phyloP scores from a whole-genome alignment of 2,888 invertebrate genomes.

The Trissonchulus latispiculum region DNA sequence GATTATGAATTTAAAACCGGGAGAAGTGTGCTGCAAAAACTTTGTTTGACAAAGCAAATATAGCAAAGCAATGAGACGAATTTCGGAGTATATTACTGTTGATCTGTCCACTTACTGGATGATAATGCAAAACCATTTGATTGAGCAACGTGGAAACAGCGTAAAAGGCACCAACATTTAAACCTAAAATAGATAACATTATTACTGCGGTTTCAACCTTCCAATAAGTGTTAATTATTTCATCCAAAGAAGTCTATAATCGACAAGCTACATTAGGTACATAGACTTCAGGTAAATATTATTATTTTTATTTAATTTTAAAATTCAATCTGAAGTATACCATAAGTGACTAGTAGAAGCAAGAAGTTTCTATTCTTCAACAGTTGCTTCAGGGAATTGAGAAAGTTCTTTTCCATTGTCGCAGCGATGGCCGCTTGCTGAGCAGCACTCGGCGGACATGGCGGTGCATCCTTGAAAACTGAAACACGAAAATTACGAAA shows the following conservation, averaged over 20 bases:
- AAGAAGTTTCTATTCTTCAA: conserved; percentile 46
- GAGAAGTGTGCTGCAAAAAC: too few species aligned
- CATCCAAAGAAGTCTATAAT: too few species aligned
- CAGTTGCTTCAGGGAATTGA: conserved; percentile 54
- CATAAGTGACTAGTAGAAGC: conserved; percentile 44
- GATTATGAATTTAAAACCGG: too few species aligned
- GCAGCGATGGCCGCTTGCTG: conserved; percentile 54
- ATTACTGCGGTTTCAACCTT: not conserved
- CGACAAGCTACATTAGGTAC: too few species aligned
- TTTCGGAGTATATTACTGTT: too few species aligned
- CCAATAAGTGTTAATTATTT: not conserved
- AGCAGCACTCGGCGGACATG: conserved; percentile 76
- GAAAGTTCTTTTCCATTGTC: conserved; percentile 53
- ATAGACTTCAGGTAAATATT: too few species aligned
- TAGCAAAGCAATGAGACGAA: too few species aligned
- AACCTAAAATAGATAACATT: conserved; percentile 51
- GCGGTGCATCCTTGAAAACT: conserved; percentile 84
- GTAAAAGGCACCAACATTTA: conserved; percentile 92
- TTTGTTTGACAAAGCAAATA: too few species aligned
- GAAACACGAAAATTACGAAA: conserved; percentile 28
- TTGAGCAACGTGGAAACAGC: conserved; percentile 90
- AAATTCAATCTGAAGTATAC: too few species aligned
- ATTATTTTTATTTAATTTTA: too few species aligned
- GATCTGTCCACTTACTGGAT: conserved; percentile 62
- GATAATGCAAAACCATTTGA: conserved; percentile 70